Conservation (phyloP, 2,888 invertebrate species). For the Metalampra italica region DNA sequence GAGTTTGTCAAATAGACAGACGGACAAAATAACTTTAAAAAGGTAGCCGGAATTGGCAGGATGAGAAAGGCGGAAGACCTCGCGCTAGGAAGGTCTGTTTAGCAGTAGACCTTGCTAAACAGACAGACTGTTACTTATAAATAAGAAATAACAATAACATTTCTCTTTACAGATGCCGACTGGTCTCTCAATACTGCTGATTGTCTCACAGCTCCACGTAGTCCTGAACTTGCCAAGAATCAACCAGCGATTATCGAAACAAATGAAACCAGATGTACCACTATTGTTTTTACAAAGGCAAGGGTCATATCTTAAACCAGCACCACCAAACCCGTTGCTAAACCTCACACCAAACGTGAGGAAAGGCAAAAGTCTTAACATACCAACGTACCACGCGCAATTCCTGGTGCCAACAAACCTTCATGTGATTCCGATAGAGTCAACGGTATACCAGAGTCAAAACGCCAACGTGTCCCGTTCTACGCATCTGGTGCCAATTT, state of each 20-base stretch:
- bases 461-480: background rate
- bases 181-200: slow-evolving; percentile 28
- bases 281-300: too few relatives aligned
- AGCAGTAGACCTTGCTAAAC: too few relatives aligned
- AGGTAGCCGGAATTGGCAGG: too few relatives aligned
- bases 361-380: slow-evolving; percentile 24
- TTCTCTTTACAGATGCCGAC: slow-evolving; percentile 41
- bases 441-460: slow-evolving; percentile 38
- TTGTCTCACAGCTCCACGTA: slow-evolving; percentile 27
- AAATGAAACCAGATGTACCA: background rate
- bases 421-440: slow-evolving; percentile 53
- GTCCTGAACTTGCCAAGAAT: slow-evolving; percentile 27
- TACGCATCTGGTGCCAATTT: slow-evolving; percentile 34
- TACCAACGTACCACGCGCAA: slow-evolving; percentile 33
- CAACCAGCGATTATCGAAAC: background rate
- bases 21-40: too few relatives aligned
- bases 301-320: background rate
- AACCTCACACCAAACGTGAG: background rate
- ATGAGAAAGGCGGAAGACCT: too few relatives aligned
- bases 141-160: too few relatives aligned
- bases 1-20: too few relatives aligned
- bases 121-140: too few relatives aligned
- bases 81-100: too few relatives aligned
- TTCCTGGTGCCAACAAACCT: slow-evolving; percentile 40
- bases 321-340: background rate